Percentiles rank a stretch among this genome's conserved stretches.
Evolutionary conservation across 2,797 vertebrate genomes (phyloP).

Genomic region (Morus bassanus): DNA sequence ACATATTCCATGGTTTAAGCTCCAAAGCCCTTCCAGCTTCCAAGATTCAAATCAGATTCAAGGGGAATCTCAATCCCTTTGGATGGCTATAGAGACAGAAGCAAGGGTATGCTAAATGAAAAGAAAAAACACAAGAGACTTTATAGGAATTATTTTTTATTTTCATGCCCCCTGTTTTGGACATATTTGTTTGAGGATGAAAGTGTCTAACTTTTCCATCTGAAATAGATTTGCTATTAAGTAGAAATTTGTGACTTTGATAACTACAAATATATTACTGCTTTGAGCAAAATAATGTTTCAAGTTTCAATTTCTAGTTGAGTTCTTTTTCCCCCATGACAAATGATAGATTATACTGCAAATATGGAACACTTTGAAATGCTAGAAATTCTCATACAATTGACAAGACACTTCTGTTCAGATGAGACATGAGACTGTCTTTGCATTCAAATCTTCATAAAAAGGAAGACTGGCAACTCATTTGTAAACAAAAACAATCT

Average conservation of each 20-base stretch:
- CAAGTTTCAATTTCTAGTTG: neutral
- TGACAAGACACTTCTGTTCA: neutral
- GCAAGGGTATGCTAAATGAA: neutral
- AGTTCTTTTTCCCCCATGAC: neutral
- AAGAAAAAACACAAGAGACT: neutral
- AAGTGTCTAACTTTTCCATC: neutral
- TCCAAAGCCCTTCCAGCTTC: neutral
- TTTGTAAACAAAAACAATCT: neutral
- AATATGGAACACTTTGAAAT: neutral
- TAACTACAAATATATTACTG: neutral
- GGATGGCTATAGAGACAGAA: neutral
- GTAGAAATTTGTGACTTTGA: neutral
- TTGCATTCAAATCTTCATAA: neutral
- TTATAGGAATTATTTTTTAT: neutral
- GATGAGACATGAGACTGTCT: neutral
- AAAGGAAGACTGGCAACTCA: neutral
- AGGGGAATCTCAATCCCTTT: neutral
- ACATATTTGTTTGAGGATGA: neutral
- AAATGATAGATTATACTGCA: neutral
- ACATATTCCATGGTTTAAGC: neutral
- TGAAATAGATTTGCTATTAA: neutral
- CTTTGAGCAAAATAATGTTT: neutral
- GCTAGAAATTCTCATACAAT: neutral
- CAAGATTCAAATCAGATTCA: neutral
- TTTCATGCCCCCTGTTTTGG: neutral